Evolutionary conservation across 2,113 vertebrate genomes (phyloP).

Genomic region (Oxygymnocypris stewartii): DNA sequence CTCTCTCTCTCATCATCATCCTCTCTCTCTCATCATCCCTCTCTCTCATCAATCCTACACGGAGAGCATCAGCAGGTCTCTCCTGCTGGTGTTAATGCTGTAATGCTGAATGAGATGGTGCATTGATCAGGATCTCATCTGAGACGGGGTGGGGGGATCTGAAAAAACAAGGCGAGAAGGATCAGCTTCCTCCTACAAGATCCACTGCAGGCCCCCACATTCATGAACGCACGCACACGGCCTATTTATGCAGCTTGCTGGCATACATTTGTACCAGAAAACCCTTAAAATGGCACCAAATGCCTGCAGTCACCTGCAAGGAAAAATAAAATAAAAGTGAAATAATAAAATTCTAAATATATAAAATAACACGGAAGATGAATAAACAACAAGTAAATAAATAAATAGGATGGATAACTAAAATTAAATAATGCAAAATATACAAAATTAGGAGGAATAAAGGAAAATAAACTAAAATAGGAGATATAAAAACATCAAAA

Average conservation of each 20-base stretch:
- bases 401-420: too few relatives aligned
- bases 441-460: too few relatives aligned
- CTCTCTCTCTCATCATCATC: too few relatives aligned
- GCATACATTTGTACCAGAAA: not conserved
- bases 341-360: too few relatives aligned
- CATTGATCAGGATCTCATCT: slow-evolving; percentile 12
- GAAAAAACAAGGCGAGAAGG: slow-evolving; percentile 22
- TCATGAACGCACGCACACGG: not conserved
- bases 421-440: too few relatives aligned
- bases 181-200: slow-evolving; percentile 20
- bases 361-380: too few relatives aligned
- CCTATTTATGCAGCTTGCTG: not conserved
- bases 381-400: too few relatives aligned
- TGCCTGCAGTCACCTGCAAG: not conserved
- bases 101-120: slow-evolving; percentile 17
- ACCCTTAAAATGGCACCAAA: not conserved
- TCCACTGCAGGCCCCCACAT: not conserved
- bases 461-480: too few relatives aligned
- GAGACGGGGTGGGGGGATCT: not conserved
- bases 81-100: slow-evolving; percentile 17
- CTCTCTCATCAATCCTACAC: not conserved
- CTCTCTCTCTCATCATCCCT: not conserved
- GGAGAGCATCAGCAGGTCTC: not conserved
- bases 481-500: too few relatives aligned
- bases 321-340: not conserved